A percentile compares a stretch with the other conserved stretches of the same genome.
phyloP scores from a whole-genome alignment of 2,113 vertebrate species.

The Poeciliopsis turrubarensis region DNA sequence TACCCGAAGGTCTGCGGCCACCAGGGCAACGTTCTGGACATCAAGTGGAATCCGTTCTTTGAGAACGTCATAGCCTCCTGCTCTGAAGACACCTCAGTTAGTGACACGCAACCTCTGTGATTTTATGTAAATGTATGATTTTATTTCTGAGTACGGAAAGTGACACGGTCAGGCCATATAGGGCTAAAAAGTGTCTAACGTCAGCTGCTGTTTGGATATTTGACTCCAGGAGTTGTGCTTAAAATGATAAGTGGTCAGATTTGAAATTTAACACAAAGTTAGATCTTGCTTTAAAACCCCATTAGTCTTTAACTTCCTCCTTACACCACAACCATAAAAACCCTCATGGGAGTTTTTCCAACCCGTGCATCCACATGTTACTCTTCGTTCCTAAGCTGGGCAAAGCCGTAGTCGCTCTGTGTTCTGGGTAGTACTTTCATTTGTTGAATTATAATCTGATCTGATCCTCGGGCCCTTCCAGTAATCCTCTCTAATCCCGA shows the following conservation, averaged over 20 bases:
- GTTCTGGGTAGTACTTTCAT: conserved; percentile 44
- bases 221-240: background rate
- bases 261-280: background rate
- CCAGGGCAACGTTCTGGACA: conserved; percentile 95
- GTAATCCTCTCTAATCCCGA: conserved; percentile 76
- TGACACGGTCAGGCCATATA: background rate
- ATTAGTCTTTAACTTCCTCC: conserved; percentile 6
- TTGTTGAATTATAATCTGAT: conserved; percentile 69
- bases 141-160: background rate
- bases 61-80: conserved; percentile 97
- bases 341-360: background rate
- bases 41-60: conserved; percentile 99
- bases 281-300: background rate
- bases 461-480: conserved; percentile 36
- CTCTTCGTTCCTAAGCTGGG: background rate
- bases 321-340: background rate
- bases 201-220: conserved; percentile 14
- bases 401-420: conserved; percentile 5
- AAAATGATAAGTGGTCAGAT: background rate
- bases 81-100: conserved; percentile 95
- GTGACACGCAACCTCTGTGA: conserved; percentile 35
- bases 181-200: background rate
- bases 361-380: conserved; percentile 16
- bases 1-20: conserved; percentile 95
- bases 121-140: background rate